Conservation (phyloP, 2,113 vertebrate species). For the Actenoides lindsayi region DNA sequence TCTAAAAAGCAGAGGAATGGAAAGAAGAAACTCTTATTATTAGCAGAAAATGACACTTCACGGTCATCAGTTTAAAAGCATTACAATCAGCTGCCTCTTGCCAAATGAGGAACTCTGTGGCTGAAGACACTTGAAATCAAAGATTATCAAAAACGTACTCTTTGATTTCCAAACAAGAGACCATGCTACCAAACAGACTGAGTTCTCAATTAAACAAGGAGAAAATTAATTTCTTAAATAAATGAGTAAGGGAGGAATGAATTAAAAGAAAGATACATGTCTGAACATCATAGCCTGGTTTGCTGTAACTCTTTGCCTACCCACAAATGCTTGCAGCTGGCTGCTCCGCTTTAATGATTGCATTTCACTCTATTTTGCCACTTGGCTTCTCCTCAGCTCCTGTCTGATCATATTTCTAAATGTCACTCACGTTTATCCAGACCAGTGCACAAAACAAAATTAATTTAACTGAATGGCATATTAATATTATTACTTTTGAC, state of each 20-base stretch:
- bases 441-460: conserved; percentile 78
- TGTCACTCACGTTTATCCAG: conserved; percentile 75
- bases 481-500: conserved; percentile 84
- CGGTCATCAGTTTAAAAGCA: conserved; percentile 66
- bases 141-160: conserved; percentile 32
- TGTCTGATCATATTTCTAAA: conserved; percentile 73
- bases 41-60: conserved; percentile 66
- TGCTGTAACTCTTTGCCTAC: neutral
- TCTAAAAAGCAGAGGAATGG: conserved; percentile 27
- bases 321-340: conserved; percentile 16
- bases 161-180: conserved; percentile 60
- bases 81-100: conserved; percentile 63
- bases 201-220: conserved; percentile 28
- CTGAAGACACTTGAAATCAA: conserved; percentile 60
- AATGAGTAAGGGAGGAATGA: conserved; percentile 10
- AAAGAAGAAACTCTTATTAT: conserved; percentile 43
- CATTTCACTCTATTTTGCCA: conserved; percentile 36
- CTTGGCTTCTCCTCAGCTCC: conserved; percentile 64
- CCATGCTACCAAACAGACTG: conserved; percentile 15
- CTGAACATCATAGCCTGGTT: neutral
- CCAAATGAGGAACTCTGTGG: conserved; percentile 25
- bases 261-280: neutral
- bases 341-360: conserved; percentile 45
- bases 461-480: conserved; percentile 77
- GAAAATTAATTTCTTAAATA: neutral